These are phyloP conservation scores for Gallinago stenura DNA, from an alignment of 2,797 vertebrate species.

Conservation along the genomic window DNA sequence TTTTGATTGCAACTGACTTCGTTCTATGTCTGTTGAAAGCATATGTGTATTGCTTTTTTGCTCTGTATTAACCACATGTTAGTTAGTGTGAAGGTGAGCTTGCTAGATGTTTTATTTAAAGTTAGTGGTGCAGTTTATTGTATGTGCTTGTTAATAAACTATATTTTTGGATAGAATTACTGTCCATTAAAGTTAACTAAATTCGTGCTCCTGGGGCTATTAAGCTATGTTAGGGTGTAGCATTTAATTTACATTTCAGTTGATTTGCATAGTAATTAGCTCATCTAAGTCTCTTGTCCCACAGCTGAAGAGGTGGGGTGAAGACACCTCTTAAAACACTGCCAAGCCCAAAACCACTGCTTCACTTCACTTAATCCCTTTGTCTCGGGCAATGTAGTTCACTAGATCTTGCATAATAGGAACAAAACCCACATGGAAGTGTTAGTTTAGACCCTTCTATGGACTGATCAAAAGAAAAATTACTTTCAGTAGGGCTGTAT, in stretches of 20 bases:
- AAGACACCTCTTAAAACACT: neutral
- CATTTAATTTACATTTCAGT: slow-evolving; percentile 7
- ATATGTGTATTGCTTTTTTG: slow-evolving; percentile 32
- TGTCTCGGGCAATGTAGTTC: slow-evolving; percentile 5
- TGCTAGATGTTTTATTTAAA: slow-evolving; percentile 57
- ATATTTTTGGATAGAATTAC: slow-evolving; percentile 40
- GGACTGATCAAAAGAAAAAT: neutral
- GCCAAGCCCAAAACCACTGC: neutral
- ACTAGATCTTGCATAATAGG: neutral
- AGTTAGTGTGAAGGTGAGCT: slow-evolving; percentile 41
- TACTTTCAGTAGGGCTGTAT: neutral
- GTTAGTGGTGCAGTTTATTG: slow-evolving; percentile 15
- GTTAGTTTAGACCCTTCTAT: neutral
- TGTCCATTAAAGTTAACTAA: slow-evolving; percentile 7
- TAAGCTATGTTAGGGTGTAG: slow-evolving; percentile 6
- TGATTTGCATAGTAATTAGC: slow-evolving; percentile 30
- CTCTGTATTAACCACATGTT: slow-evolving; percentile 51
- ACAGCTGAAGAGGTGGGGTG: neutral
- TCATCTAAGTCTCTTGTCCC: neutral
- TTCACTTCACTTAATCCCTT: neutral
- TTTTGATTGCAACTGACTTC: slow-evolving; percentile 29
- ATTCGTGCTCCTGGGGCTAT: neutral
- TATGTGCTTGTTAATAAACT: slow-evolving; percentile 58
- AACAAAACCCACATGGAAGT: neutral
- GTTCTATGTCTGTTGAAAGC: slow-evolving; percentile 34